Evolutionary conservation across 2,888 invertebrate genomes (phyloP), one percentile per base, ranked within the genome.

Genomic region (Callosobruchus maculatus): DNA sequence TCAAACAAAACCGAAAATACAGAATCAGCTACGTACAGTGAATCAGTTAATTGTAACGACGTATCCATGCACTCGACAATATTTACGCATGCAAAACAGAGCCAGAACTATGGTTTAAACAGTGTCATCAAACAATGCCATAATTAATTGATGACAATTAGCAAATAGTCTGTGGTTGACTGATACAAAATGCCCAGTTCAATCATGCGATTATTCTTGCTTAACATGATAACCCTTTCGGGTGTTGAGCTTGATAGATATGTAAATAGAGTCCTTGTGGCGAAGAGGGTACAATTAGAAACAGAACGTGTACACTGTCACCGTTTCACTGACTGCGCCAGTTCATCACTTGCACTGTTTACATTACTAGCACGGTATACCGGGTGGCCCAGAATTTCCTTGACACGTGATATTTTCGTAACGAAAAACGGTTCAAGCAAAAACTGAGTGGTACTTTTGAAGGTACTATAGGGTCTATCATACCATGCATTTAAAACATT

Each of bases 121-220:
- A 80, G 80, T 84, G 84, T 84, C 82, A 80, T 82, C 83, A 80
- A 80, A 84, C 84, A 85, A 84, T 84, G 83, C 82, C 81, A 82
- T 83, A 86, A 87, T 86, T 87, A 85, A 87, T 85, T 83, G 85
- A 81, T 79, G 78, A 83, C 85, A 86, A 86, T 87, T 86, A 86
- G 83, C 84, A 86, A 86, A 86, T 86, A 86, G 86, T 85, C 85
- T 87, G 87, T 81, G 83, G 82, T 80, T 87, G 87, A 87, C 87
- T 87, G 86, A 86, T 87, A 87, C 87, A 87, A 87, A 87, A 86
- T 85, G 84, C 86, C 84, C 82, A 82, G 84, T 85, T 87, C 86
- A 86, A 86, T 87, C 86, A 86, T 85, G 83, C 85, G 84, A 86
- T 86, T 86, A 86, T 86, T 85, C 84, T 83, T 84, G 84, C 82